phyloP scores from a whole-genome alignment of 2,888 invertebrate species.

The Incurvaria masculella region DNA sequence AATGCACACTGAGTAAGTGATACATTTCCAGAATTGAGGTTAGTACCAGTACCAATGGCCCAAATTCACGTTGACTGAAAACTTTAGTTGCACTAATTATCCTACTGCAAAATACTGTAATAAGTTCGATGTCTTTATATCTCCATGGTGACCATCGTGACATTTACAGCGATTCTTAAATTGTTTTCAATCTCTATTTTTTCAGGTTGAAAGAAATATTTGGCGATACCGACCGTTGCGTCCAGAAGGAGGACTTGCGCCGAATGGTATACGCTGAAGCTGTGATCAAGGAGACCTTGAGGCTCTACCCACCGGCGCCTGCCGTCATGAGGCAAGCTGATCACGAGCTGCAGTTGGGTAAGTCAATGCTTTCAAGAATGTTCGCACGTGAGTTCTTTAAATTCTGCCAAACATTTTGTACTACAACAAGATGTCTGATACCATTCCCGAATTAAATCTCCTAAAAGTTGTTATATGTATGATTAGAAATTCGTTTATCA shows the following conservation, averaged over 20 bases:
- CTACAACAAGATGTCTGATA: no score
- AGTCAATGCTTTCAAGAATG: no score
- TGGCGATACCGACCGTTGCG: slow-evolving; percentile 25
- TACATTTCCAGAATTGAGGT: background rate
- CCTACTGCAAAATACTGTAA: slow-evolving; percentile 11
- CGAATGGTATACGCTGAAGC: slow-evolving; percentile 33
- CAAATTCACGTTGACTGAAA: background rate
- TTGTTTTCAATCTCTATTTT: slow-evolving; percentile 3
- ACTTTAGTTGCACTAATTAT: background rate
- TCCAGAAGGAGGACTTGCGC: slow-evolving; percentile 26
- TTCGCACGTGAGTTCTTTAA: no score
- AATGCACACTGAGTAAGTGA: slow-evolving; percentile 32
- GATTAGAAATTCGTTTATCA: no score
- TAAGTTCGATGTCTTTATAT: background rate
- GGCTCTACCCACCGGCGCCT: slow-evolving; percentile 30
- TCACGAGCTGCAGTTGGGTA: slow-evolving; percentile 27
- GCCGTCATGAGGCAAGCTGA: slow-evolving; percentile 28
- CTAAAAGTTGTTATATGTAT: no score
- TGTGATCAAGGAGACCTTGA: slow-evolving; percentile 28
- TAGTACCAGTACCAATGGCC: background rate
- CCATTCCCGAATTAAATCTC: no score
- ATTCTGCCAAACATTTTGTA: no score
- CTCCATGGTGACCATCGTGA: background rate
- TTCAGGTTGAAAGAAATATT: slow-evolving; percentile 28
- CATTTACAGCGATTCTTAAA: slow-evolving; percentile 3